A percentile compares a stretch with the other conserved stretches of the same genome.
Evolutionary conservation across 2,888 invertebrate species (phyloP).

Genomic region (Aphrophora alni): DNA sequence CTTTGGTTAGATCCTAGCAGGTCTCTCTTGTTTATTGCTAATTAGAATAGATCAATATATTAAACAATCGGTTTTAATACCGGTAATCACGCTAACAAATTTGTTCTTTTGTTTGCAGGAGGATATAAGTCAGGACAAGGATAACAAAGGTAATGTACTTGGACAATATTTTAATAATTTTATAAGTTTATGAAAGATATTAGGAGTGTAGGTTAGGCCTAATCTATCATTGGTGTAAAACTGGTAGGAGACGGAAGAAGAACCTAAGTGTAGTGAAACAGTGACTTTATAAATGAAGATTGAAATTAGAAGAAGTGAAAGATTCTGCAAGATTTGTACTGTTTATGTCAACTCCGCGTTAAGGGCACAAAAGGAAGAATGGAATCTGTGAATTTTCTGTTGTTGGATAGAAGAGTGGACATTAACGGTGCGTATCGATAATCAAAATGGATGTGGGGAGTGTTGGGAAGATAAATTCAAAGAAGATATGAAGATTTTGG

Average conservation of each 20-base stretch:
- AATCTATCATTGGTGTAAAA: constrained; percentile 2
- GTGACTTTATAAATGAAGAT: neutral
- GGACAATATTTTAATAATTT: neutral
- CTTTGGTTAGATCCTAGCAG: too few species aligned
- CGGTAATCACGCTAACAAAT: too few species aligned
- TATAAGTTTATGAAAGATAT: neutral
- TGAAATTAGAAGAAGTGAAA: too few species aligned
- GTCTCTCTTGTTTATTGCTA: too few species aligned
- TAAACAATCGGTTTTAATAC: too few species aligned
- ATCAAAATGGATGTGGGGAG: too few species aligned
- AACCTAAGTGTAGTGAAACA: neutral
- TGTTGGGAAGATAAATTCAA: neutral
- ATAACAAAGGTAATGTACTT: constrained; percentile 60
- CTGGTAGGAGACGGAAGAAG: neutral
- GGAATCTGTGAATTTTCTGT: neutral
- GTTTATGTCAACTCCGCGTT: too few species aligned
- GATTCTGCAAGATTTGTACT: too few species aligned
- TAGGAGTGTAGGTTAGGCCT: neutral
- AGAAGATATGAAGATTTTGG: neutral
- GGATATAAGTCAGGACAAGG: constrained; percentile 64
- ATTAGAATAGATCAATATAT: too few species aligned
- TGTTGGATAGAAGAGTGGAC: neutral
- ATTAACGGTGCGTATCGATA: neutral
- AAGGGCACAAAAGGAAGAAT: too few species aligned
- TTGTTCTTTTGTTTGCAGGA: too few species aligned